These are phyloP conservation scores for Homalodisca vitripennis DNA, from an alignment of 1,140 invertebrate genomes.

Conservation along the genomic window DNA sequence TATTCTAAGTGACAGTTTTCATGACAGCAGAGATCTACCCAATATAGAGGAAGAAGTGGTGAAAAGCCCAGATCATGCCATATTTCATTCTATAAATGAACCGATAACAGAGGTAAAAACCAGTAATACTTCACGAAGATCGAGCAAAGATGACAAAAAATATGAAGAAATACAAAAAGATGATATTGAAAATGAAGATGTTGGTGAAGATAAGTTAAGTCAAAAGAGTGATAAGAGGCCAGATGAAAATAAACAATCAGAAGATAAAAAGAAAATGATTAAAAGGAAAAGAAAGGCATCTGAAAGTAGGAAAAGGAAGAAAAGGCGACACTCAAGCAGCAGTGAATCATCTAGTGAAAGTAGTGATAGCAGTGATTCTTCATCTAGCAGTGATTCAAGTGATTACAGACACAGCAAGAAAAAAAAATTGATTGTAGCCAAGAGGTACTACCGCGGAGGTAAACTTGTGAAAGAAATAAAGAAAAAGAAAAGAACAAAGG, in stretches of 20 bases:
- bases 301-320: constrained; percentile 33
- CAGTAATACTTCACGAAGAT: constrained; percentile 17
- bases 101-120: not conserved
- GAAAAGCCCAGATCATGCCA: not conserved
- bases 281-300: constrained; percentile 27
- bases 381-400: constrained; percentile 31
- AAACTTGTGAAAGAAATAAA: constrained; percentile 41
- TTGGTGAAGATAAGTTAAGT: not conserved
- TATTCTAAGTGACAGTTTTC: not conserved
- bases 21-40: not conserved
- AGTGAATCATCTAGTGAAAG: constrained; percentile 32
- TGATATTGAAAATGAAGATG: not conserved
- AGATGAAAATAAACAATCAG: constrained; percentile 31
- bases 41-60: not conserved
- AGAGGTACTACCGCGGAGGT: constrained; percentile 39
- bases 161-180: not conserved
- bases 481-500: constrained; percentile 33
- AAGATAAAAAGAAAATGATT: constrained; percentile 24
- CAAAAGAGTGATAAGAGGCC: not conserved
- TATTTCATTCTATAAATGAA: not conserved
- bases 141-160: constrained; percentile 21
- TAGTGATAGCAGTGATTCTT: constrained; percentile 26
- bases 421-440: constrained; percentile 33
- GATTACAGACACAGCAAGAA: constrained; percentile 29
- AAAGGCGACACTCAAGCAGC: constrained; percentile 29